phyloP scores from a whole-genome alignment of 2,113 vertebrate genomes.

The Leucoraja erinaceus region DNA sequence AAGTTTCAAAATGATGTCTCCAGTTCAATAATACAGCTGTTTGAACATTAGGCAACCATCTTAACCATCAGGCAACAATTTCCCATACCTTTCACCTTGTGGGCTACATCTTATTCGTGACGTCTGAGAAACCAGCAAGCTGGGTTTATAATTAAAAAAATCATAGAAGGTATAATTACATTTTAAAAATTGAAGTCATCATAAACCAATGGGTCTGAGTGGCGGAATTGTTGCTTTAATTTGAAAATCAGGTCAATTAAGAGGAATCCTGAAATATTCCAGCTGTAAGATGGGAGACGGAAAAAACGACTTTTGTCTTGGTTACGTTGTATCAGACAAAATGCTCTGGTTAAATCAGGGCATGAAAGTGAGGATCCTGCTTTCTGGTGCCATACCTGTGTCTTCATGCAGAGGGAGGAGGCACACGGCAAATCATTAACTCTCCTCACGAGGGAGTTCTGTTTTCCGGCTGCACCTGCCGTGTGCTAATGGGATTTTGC shows the following conservation, averaged over 20 bases:
- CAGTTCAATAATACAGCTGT: no score
- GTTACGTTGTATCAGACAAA: background rate
- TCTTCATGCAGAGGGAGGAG: background rate
- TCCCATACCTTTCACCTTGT: no score
- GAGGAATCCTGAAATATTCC: background rate
- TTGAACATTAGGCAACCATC: no score
- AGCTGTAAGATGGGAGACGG: background rate
- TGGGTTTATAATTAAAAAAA: background rate
- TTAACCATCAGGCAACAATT: no score
- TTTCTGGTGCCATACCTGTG: background rate
- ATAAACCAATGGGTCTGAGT: no score
- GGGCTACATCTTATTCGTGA: no score
- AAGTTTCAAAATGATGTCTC: no score
- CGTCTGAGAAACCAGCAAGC: no score
- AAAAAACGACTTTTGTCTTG: background rate
- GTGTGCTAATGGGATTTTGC: slow-evolving; percentile 6
- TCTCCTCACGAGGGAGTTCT: background rate
- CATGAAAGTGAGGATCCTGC: background rate
- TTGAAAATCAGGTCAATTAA: background rate
- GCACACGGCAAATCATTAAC: background rate
- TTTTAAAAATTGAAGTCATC: background rate
- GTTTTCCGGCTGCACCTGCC: background rate
- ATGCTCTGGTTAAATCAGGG: background rate
- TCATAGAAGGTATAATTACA: background rate
- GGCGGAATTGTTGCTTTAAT: background rate